These are phyloP conservation scores for Branchellion lobata DNA, from an alignment of 2,888 invertebrate species.

Conservation along the genomic window DNA sequence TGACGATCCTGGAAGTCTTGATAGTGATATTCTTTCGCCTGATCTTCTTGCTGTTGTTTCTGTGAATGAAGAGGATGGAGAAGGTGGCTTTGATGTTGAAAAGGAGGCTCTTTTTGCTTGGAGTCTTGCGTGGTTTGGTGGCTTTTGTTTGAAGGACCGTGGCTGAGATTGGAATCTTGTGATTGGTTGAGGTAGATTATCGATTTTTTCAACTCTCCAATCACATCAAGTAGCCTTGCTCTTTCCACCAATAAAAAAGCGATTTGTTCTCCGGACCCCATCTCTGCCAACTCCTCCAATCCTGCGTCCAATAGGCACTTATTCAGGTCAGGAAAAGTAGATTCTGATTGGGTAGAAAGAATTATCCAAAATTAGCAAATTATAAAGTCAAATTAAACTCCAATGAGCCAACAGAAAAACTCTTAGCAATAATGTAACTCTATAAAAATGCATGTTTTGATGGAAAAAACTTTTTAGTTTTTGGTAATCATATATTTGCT, in stretches of 20 bases:
- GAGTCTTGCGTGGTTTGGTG: no score
- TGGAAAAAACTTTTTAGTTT: no score
- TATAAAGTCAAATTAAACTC: no score
- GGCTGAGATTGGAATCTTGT: background rate
- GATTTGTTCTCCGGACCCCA: conserved; percentile 63
- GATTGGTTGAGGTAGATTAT: background rate
- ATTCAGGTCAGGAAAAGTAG: conserved; percentile 54
- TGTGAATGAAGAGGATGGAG: no score
- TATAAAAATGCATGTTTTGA: no score
- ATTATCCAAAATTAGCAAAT: background rate
- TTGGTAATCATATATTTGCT: no score
- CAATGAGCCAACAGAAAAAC: no score
- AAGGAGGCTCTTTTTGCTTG: no score
- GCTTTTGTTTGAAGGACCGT: no score
- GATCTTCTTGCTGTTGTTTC: background rate
- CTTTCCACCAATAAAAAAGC: conserved; percentile 64
- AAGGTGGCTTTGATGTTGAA: no score
- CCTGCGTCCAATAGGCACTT: conserved; percentile 63
- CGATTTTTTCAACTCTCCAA: conserved; percentile 56
- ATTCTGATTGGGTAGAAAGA: conserved; percentile 31
- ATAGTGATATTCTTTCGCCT: background rate
- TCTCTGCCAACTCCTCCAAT: conserved; percentile 60
- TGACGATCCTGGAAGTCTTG: background rate
- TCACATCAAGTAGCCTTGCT: conserved; percentile 63
- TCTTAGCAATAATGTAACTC: no score